Conservation (phyloP, 92 coral and sea anemone genomes). For the Parazoanthus darwini region DNA sequence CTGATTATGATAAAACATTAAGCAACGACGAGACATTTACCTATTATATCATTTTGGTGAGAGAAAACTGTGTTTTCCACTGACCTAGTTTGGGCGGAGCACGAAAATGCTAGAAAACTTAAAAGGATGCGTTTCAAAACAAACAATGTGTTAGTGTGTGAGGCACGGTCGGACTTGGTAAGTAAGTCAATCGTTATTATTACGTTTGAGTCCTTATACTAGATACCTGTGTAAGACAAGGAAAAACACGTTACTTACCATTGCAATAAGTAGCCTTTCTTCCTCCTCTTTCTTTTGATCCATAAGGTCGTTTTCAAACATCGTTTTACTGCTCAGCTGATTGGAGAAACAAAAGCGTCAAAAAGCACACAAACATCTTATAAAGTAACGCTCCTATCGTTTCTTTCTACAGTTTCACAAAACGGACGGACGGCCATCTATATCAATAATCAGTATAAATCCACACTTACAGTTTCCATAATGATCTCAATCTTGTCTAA, state of each 20-base stretch:
- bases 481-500: conserved; percentile 90
- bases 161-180: too few species aligned
- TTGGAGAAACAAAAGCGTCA: background rate
- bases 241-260: conserved; percentile 42
- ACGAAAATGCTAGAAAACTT: too few species aligned
- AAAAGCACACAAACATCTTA: background rate
- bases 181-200: too few species aligned
- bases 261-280: conserved; percentile 76
- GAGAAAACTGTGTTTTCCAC: too few species aligned
- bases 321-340: conserved; percentile 73
- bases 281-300: conserved; percentile 98
- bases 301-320: conserved; percentile 87
- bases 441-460: background rate
- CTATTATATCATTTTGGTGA: too few species aligned
- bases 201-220: background rate
- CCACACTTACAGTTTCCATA: conserved; percentile 76
- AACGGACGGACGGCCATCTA: background rate
- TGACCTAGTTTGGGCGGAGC: too few species aligned
- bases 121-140: too few species aligned
- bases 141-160: too few species aligned
- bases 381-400: background rate
- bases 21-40: too few species aligned
- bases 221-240: background rate
- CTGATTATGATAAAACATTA: too few species aligned
- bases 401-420: background rate